A percentile compares a stretch with the other conserved stretches of the same genome.
These are phyloP conservation scores for Meganola albula DNA, from an alignment of 2,888 invertebrate species.

Conservation along the genomic window DNA sequence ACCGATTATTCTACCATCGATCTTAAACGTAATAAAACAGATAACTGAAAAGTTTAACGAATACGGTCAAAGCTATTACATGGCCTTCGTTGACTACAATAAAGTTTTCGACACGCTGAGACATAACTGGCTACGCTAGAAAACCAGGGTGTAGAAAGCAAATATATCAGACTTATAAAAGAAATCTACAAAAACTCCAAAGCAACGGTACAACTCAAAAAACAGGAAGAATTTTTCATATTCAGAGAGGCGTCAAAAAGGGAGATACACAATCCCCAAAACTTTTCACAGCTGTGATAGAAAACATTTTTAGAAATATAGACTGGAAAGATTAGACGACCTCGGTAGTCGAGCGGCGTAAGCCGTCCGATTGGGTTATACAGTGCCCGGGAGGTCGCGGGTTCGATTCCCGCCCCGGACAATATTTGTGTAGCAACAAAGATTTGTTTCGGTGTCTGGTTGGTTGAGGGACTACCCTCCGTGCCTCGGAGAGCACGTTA, in stretches of 20 bases:
- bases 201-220: conserved; percentile 1
- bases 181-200: conserved; percentile 1
- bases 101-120: not conserved
- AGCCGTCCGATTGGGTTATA: too few species aligned
- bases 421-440: too few species aligned
- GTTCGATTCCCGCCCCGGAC: too few species aligned
- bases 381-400: too few species aligned
- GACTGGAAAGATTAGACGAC: not conserved
- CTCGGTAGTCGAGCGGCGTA: too few species aligned
- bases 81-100: not conserved
- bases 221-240: not conserved
- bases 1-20: conserved; percentile 65
- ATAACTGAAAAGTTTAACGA: not conserved
- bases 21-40: conserved; percentile 73
- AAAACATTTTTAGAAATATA: not conserved
- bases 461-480: too few species aligned
- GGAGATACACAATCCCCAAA: not conserved
- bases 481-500: too few species aligned
- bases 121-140: not conserved
- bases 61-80: not conserved
- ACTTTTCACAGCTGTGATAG: not conserved
- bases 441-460: too few species aligned
- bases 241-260: not conserved
- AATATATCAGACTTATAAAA: not conserved
- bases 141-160: not conserved